Evolutionary conservation across 2,113 vertebrate species (phyloP).

Genomic region (Caranx ignobilis): DNA sequence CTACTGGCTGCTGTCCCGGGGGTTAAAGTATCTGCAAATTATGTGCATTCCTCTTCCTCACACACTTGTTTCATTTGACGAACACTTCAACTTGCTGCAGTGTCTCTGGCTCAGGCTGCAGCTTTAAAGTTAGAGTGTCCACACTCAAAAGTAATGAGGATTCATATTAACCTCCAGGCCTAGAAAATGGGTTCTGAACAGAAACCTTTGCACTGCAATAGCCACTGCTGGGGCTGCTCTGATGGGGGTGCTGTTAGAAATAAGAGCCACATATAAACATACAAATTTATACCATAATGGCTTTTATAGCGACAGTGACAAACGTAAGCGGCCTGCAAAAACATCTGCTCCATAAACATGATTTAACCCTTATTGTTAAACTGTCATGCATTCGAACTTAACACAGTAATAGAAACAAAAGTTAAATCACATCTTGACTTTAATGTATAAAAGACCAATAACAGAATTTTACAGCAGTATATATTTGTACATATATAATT

Average conservation of each 20-base stretch:
- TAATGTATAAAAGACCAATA: conserved; percentile 74
- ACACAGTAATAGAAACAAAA: neutral
- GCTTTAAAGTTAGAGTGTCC: conserved; percentile 32
- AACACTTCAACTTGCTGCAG: conserved; percentile 29
- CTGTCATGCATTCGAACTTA: conserved; percentile 4
- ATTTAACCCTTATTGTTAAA: conserved; percentile 32
- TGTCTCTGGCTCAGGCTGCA: conserved; percentile 12
- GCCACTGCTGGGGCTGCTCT: neutral
- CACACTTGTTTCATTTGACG: conserved; percentile 12
- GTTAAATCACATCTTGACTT: conserved; percentile 69
- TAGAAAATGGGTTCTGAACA: conserved; percentile 37
- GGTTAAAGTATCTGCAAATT: conserved; percentile 63
- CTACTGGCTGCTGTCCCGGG: conserved; percentile 43
- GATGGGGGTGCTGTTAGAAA: conserved; percentile 26
- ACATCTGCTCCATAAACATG: conserved; percentile 50
- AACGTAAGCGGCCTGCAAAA: conserved; percentile 43
- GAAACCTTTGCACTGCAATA: conserved; percentile 17
- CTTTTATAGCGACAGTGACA: conserved; percentile 57
- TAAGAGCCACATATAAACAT: conserved; percentile 37
- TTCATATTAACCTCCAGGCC: conserved; percentile 45
- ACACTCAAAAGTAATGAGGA: conserved; percentile 48
- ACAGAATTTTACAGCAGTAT: conserved; percentile 55
- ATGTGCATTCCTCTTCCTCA: conserved; percentile 39
- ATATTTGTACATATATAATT: conserved; percentile 60
- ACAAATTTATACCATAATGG: conserved; percentile 35